phyloP scores from a whole-genome alignment of 2,113 vertebrate species.

The Centropristis striata region DNA sequence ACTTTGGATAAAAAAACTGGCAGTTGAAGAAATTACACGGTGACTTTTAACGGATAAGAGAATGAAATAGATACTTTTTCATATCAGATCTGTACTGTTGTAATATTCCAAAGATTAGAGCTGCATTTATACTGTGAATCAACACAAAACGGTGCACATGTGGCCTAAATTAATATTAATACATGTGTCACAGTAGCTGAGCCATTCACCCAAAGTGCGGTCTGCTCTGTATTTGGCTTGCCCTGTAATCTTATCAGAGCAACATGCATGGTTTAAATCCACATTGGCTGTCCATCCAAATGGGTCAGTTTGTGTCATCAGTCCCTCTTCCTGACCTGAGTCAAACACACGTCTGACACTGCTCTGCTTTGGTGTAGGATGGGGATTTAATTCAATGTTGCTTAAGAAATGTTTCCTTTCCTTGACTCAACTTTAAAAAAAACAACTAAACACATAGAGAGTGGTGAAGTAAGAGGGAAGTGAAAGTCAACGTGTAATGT shows the following conservation, averaged over 20 bases:
- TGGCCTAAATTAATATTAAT: conserved; percentile 6
- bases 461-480: conserved; percentile 9
- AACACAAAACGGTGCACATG: neutral
- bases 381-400: neutral
- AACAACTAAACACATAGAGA: neutral
- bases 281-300: conserved; percentile 1
- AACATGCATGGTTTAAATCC: conserved; percentile 11
- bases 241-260: neutral
- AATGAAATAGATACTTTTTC: conserved; percentile 16
- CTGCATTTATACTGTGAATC: neutral
- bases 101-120: neutral
- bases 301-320: neutral
- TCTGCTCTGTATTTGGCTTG: neutral
- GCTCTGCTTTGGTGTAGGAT: neutral
- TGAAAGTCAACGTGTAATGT: conserved; percentile 11
- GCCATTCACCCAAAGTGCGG: neutral
- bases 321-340: neutral
- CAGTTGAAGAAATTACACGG: conserved; percentile 22
- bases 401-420: neutral
- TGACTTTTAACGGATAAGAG: neutral
- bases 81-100: neutral
- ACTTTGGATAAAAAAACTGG: conserved; percentile 35
- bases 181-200: neutral
- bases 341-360: neutral
- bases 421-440: neutral